A percentile compares a stretch with the other conserved stretches of the same genome.
phyloP scores from a whole-genome alignment of 2,113 vertebrate genomes.

The Arvicanthis niloticus region DNA sequence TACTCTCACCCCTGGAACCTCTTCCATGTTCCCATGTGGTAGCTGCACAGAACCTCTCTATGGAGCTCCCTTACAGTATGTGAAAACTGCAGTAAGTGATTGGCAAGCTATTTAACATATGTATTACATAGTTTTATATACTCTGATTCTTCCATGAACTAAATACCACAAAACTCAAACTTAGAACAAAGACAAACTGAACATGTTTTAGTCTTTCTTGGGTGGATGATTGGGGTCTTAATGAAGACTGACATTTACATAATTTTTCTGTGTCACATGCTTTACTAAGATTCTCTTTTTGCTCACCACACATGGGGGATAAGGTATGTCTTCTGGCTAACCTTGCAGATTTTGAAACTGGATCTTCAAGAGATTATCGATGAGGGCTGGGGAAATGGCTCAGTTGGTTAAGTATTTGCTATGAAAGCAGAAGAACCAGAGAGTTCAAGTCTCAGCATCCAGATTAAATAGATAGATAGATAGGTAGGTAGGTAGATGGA shows the following conservation, averaged over 20 bases:
- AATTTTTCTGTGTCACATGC: not conserved
- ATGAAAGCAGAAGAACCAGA: not conserved
- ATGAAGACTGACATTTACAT: not conserved
- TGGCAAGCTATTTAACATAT: not conserved
- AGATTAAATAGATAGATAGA: not conserved
- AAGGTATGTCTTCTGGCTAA: not conserved
- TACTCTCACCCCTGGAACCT: rapidly evolving
- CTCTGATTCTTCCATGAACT: not conserved
- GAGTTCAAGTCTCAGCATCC: not conserved
- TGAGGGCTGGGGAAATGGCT: not conserved
- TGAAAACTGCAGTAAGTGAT: not conserved
- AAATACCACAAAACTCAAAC: not conserved
- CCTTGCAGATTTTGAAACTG: not conserved
- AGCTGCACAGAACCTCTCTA: not conserved
- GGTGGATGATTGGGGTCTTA: not conserved
- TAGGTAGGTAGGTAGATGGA: too few species aligned
- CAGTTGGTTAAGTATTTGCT: not conserved
- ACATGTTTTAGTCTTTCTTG: not conserved
- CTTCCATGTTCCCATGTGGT: not conserved
- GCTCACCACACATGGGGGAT: not conserved
- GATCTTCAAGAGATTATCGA: not conserved
- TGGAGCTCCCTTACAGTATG: not conserved
- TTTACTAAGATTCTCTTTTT: not conserved
- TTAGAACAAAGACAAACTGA: not conserved
- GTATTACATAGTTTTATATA: not conserved